Percentiles rank a stretch among this genome's conserved stretches.
These are phyloP conservation scores for Muscidifurax raptorellus DNA, from an alignment of 1,140 invertebrate genomes.

Conservation along the genomic window DNA sequence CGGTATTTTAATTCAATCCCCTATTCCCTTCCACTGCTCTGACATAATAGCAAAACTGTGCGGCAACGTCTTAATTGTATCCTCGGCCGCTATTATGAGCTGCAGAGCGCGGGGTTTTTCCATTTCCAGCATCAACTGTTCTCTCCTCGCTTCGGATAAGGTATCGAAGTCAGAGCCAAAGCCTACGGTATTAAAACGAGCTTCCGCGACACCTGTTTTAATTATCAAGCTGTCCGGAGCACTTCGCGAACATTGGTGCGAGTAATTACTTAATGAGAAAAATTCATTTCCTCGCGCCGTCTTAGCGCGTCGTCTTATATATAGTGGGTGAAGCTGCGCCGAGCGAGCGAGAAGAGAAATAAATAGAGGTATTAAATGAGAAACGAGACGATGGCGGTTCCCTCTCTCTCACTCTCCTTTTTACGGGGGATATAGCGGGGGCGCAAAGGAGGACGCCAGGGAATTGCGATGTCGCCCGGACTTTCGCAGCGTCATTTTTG, in stretches of 20 bases:
- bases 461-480: neutral
- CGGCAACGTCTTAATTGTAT: constrained; percentile 4
- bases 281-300: constrained; percentile 35
- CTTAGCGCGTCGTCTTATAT: neutral
- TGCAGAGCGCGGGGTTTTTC: neutral
- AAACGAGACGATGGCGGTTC: constrained; percentile 2
- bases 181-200: constrained; percentile 31
- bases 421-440: neutral
- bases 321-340: neutral
- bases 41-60: too few relatives aligned
- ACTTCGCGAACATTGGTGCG: neutral
- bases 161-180: constrained; percentile 36
- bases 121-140: neutral
- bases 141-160: neutral
- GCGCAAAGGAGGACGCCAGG: neutral
- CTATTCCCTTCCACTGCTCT: too few relatives aligned
- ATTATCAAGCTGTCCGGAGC: constrained; percentile 60
- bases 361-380: constrained; percentile 38
- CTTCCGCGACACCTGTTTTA: constrained; percentile 60
- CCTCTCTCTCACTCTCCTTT: neutral
- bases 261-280: constrained; percentile 51
- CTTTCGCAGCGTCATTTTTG: constrained; percentile 19
- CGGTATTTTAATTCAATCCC: neutral
- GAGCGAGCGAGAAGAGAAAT: constrained; percentile 7
- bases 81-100: neutral